Evolutionary conservation across 2,797 vertebrate genomes (phyloP).

Genomic region (Taenioides sp.): DNA sequence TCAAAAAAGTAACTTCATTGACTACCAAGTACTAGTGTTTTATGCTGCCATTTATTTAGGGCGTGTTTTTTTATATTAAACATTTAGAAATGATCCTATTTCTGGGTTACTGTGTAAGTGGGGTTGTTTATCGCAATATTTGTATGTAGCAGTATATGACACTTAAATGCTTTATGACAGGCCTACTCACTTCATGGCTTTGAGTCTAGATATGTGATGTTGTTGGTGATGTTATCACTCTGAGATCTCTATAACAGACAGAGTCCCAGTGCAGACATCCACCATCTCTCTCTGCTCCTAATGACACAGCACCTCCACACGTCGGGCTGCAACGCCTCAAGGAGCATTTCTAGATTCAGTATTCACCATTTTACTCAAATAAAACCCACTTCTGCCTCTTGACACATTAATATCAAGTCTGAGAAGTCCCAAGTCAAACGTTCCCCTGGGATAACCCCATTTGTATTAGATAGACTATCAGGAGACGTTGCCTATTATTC

Average conservation of each 20-base stretch:
- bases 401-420: no score
- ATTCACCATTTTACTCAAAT: background rate
- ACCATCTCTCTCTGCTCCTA: conserved; percentile 2
- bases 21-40: no score
- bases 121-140: no score
- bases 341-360: background rate
- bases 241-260: background rate
- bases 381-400: no score
- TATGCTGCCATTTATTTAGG: no score
- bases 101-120: no score
- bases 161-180: no score
- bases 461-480: background rate
- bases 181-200: background rate
- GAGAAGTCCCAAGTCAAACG: no score
- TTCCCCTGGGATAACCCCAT: background rate
- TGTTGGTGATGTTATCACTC: conserved; percentile 3
- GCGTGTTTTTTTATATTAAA: no score
- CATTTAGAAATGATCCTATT: no score
- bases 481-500: background rate
- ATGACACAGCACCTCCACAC: background rate
- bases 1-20: no score
- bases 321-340: background rate
- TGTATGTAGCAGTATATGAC: no score
- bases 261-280: conserved; percentile 7
- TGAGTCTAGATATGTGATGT: background rate